phyloP scores from a whole-genome alignment of 2,888 invertebrate genomes.

The Elegia similella region DNA sequence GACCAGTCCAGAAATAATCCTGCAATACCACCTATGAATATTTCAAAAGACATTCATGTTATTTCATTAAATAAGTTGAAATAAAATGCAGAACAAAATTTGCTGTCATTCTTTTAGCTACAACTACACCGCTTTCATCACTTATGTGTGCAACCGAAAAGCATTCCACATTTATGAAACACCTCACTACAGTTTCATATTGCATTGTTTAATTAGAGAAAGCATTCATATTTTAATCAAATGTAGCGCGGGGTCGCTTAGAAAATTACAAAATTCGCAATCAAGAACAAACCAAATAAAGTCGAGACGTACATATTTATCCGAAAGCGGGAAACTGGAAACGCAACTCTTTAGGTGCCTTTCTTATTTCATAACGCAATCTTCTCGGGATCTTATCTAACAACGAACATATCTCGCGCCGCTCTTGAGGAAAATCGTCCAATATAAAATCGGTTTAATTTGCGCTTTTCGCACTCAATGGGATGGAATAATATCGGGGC shows the following conservation, averaged over 20 bases:
- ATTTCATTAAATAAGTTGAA: not conserved
- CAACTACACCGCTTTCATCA: not conserved
- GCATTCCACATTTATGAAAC: not conserved
- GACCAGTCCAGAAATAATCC: no score
- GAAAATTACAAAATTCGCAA: slow-evolving; percentile 45
- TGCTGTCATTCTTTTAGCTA: not conserved
- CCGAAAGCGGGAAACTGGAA: slow-evolving; percentile 49
- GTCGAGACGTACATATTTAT: slow-evolving; percentile 54
- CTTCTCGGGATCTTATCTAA: slow-evolving; percentile 77
- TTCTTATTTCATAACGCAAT: slow-evolving; percentile 82
- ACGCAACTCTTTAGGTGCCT: slow-evolving; percentile 74
- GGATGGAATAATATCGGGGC: slow-evolving; percentile 82
- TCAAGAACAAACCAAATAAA: slow-evolving; percentile 52
- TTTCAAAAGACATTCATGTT: no score
- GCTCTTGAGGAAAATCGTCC: slow-evolving; percentile 78
- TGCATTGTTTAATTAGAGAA: slow-evolving; percentile 22
- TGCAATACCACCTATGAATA: no score
- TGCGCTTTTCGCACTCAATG: slow-evolving; percentile 82
- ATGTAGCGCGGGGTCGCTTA: slow-evolving; percentile 28
- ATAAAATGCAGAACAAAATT: not conserved
- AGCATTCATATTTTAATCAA: slow-evolving; percentile 33
- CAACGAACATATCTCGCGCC: slow-evolving; percentile 78
- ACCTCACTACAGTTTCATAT: slow-evolving; percentile 1
- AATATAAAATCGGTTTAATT: slow-evolving; percentile 83
- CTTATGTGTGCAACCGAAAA: slow-evolving; percentile 2